Percentiles rank a stretch among this genome's conserved stretches.
Evolutionary conservation across 2,888 invertebrate genomes (phyloP).

Genomic region (Eulithis testata): DNA sequence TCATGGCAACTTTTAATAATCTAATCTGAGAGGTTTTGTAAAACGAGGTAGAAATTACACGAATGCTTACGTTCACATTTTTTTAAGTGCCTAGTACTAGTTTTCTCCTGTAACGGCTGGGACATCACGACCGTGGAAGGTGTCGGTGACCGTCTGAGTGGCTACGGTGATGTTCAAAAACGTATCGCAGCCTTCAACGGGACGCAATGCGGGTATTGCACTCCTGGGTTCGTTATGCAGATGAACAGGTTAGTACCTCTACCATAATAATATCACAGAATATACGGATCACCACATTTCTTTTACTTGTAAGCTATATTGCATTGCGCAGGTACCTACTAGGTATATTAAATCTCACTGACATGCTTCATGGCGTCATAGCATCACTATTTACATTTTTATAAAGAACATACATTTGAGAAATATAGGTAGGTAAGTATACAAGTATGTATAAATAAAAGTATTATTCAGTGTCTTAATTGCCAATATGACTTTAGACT

Average conservation of each 20-base stretch:
- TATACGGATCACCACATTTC: no score
- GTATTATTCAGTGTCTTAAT: constrained; percentile 37
- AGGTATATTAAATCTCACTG: no score
- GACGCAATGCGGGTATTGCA: constrained; percentile 90
- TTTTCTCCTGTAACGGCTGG: constrained; percentile 87
- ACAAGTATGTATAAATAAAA: no score
- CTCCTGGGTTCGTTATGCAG: constrained; percentile 91
- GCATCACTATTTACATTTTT: no score
- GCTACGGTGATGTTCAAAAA: constrained; percentile 87
- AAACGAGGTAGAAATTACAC: background rate
- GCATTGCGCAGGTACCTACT: no score
- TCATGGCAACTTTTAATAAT: no score
- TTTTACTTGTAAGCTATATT: no score
- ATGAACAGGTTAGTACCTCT: constrained; percentile 81
- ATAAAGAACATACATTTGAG: no score
- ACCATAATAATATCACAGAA: no score
- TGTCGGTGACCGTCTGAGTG: constrained; percentile 84
- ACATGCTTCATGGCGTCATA: no score
- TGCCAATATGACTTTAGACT: constrained; percentile 62
- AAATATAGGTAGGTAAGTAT: constrained; percentile 51
- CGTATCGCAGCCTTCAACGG: constrained; percentile 86
- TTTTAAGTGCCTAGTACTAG: constrained; percentile 76
- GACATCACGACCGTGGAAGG: constrained; percentile 90
- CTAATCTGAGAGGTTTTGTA: no score
- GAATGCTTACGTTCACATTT: background rate